These are phyloP conservation scores for Ectobius pallidus DNA, from an alignment of 2,888 invertebrate species.

Conservation along the genomic window DNA sequence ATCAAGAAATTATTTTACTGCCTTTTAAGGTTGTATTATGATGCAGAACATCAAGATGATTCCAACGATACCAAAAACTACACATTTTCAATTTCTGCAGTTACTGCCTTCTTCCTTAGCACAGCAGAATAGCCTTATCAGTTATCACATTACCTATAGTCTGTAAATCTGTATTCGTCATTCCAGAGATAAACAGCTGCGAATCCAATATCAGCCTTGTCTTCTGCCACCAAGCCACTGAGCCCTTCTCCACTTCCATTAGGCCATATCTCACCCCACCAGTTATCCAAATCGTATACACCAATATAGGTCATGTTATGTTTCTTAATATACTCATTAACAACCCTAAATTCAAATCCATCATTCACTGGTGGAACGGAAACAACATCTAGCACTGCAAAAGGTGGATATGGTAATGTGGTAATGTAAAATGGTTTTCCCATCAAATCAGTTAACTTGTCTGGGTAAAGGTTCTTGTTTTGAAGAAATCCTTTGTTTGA, in stretches of 20 bases:
- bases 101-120: too few species aligned
- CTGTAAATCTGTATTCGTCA: neutral
- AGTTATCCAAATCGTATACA: constrained; percentile 8
- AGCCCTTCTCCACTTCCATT: constrained; percentile 13
- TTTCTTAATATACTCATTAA: neutral
- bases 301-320: neutral
- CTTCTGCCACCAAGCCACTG: neutral
- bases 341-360: constrained; percentile 2
- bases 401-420: constrained; percentile 1
- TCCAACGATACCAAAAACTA: too few species aligned
- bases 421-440: neutral
- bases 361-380: neutral
- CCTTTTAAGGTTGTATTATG: too few species aligned
- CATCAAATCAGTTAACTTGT: neutral
- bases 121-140: too few species aligned
- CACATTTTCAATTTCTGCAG: too few species aligned
- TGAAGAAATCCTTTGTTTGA: neutral
- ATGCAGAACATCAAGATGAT: too few species aligned
- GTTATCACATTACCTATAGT: too few species aligned
- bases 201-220: neutral
- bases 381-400: neutral
- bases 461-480: neutral
- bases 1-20: too few species aligned
- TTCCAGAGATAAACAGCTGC: constrained; percentile 1
- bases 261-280: constrained; percentile 12